phyloP scores from a whole-genome alignment of 2,888 invertebrate species.

The Chaetogeoica ovagalla region DNA sequence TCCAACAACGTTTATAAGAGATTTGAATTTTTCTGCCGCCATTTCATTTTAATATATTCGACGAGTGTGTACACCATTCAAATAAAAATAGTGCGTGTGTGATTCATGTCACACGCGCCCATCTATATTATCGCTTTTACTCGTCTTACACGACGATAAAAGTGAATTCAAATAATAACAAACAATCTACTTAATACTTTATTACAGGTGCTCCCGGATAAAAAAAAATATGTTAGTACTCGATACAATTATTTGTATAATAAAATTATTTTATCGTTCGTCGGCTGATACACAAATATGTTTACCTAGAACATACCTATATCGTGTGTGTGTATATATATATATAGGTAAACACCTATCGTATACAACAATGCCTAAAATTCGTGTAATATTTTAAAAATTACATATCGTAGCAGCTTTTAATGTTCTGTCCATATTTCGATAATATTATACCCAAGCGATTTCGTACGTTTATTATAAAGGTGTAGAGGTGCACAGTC shows the following conservation, averaged over 20 bases:
- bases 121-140: background rate
- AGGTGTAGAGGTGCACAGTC: too few relatives aligned
- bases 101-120: constrained; percentile 1
- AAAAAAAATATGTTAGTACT: background rate
- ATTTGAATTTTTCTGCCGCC: background rate
- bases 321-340: background rate
- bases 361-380: background rate
- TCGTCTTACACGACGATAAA: constrained; percentile 8
- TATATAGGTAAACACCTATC: too few relatives aligned
- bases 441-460: too few relatives aligned
- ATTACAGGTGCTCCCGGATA: background rate
- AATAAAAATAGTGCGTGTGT: constrained; percentile 9
- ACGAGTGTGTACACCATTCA: constrained; percentile 2
- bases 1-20: background rate
- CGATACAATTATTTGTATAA: background rate
- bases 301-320: background rate
- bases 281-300: background rate
- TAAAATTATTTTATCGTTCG: background rate
- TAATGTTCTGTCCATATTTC: background rate
- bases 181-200: background rate
- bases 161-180: constrained; percentile 18
- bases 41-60: background rate
- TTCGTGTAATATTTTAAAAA: background rate
- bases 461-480: background rate
- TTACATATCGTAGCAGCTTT: background rate